Evolutionary conservation across 2,797 vertebrate genomes (phyloP), one percentile per base, ranked within the genome.

Genomic region (Otus scops): DNA sequence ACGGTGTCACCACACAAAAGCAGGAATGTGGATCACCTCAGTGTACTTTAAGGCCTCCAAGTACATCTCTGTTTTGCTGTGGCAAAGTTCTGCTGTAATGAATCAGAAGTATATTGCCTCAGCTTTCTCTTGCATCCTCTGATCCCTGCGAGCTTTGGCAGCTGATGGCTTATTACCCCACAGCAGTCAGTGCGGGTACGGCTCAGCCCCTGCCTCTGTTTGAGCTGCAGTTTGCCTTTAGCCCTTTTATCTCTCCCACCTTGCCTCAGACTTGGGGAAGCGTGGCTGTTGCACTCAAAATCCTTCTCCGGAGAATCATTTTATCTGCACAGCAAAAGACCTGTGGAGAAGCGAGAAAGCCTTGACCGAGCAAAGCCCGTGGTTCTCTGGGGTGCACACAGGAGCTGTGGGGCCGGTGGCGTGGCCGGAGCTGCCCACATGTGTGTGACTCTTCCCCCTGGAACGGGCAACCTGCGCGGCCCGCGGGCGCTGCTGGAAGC

Each of bases 401-500:
- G 83, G 7, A 43, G 41, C 34, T 20, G 18, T 36, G 51, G 38
- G 12, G 38, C 38, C 38, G 38, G 38, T 39, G 38, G 38, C 13
- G 38, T 13, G 38, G 38, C 38, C 38, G 38, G 38, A 39, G 38
- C 38, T 39, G 38, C 38, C 38, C 34, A 34, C 34, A 34, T 34
- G 34, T 34, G 34, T 34, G 8, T 34, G 34, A 34, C 34, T 34
- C 78, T 43, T 54, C 10, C 20, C 19, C 36, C 24, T 6, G 3
- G 26, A 12, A 1, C 24, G 5, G 68, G 63, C 16, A 6, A 2
- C 10, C 6, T 4, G 24, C 19, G 1, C 15, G 57, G 11, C 15
- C 41, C 1, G 0, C 1, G 5, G 28, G 8, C 3, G 1, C 47
- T 9, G 30, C 11, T 2, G 6, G 30, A 7, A 22, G 48, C 36